Percentiles rank a stretch among this genome's conserved stretches.
Conservation (phyloP, 2,113 vertebrate genomes). For the Pleuronectes platessa region DNA sequence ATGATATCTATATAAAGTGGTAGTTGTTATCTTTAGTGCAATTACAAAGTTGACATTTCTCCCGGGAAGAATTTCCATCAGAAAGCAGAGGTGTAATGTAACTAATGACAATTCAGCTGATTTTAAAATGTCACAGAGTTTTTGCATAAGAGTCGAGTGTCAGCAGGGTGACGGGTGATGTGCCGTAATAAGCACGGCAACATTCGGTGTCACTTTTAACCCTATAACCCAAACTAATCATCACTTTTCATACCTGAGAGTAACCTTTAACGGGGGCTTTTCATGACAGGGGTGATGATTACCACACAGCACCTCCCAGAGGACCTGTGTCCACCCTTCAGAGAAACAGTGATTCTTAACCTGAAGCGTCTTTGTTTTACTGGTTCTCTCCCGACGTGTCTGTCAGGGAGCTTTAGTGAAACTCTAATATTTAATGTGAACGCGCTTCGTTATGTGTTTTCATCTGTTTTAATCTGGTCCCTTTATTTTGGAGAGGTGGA, state of each 20-base stretch:
- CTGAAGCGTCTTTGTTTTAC: not conserved
- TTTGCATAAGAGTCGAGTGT: too few relatives aligned
- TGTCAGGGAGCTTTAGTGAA: not conserved
- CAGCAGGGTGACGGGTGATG: not conserved
- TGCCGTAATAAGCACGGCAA: not conserved
- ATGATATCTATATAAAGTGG: conserved; percentile 14
- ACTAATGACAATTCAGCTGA: not conserved
- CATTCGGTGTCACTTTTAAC: not conserved
- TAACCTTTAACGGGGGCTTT: not conserved
- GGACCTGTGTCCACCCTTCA: not conserved
- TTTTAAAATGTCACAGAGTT: not conserved
- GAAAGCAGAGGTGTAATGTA: not conserved
- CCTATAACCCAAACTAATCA: not conserved
- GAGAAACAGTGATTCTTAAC: not conserved
- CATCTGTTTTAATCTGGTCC: not conserved
- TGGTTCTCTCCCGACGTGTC: too few relatives aligned
- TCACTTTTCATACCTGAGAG: not conserved
- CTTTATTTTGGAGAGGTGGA: not conserved
- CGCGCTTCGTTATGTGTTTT: not conserved
- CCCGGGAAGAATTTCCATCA: not conserved
- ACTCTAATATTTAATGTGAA: too few relatives aligned
- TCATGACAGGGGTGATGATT: not conserved
- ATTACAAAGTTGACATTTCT: conserved; percentile 1
- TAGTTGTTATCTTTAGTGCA: conserved; percentile 25
- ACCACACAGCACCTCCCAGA: not conserved